Conservation (phyloP, 2,888 invertebrate genomes). For the Augochlorella aurata region DNA sequence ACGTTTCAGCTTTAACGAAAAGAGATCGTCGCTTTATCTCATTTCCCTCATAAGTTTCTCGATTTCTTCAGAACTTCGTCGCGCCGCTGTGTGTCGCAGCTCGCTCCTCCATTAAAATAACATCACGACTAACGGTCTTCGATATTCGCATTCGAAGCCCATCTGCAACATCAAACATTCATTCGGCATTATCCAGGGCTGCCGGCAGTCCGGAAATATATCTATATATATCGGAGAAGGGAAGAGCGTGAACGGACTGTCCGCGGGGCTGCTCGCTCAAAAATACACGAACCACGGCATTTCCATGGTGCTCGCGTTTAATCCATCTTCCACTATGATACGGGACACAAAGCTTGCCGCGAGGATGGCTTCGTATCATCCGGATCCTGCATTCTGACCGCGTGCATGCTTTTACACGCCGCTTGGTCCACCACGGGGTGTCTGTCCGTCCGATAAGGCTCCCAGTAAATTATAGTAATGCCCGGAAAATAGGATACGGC, state of each 20-base stretch:
- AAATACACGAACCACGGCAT: slow-evolving; percentile 5
- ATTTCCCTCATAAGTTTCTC: too few species aligned
- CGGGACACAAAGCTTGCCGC: slow-evolving; percentile 5
- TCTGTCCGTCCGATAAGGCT: slow-evolving; percentile 16
- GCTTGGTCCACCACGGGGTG: background rate
- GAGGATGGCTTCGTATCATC: background rate
- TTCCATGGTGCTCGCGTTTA: slow-evolving; percentile 12
- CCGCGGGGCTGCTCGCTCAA: background rate
- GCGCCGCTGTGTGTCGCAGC: background rate
- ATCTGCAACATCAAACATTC: slow-evolving; percentile 26
- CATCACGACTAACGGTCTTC: slow-evolving; percentile 1
- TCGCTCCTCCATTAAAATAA: slow-evolving; percentile 28
- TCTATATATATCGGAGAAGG: background rate
- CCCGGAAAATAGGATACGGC: background rate
- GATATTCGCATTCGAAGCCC: slow-evolving; percentile 2
- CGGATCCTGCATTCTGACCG: slow-evolving; percentile 1
- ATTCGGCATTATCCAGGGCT: background rate
- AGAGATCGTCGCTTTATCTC: too few species aligned
- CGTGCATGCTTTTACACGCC: background rate
- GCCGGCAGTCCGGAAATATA: slow-evolving; percentile 1
- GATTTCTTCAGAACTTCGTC: too few species aligned
- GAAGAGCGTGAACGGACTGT: background rate
- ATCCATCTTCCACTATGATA: slow-evolving; percentile 32
- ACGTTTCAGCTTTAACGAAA: too few species aligned
- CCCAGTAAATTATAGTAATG: slow-evolving; percentile 19